Percentiles rank a stretch among this genome's conserved stretches.
phyloP scores from a whole-genome alignment of 35 echinoderm and acorn worm species.

The Lytechinus variegatus region DNA sequence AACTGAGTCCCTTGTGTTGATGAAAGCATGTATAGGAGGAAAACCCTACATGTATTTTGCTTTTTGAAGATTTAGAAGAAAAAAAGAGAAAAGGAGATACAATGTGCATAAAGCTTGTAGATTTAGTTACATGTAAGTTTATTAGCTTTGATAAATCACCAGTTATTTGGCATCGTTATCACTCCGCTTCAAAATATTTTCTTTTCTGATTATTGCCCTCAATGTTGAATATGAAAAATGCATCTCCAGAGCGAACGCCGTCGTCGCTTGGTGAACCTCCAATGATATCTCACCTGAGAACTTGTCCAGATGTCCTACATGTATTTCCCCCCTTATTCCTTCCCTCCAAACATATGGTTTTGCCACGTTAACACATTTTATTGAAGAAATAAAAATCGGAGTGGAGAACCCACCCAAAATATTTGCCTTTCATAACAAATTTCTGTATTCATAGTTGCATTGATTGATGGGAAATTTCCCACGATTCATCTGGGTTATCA shows the following conservation, averaged over 20 bases:
- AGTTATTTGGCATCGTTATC: neutral
- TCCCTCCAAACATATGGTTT: neutral
- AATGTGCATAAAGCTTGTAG: neutral
- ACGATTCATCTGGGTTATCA: neutral
- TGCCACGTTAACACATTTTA: conserved; percentile 3
- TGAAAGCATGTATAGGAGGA: too few species aligned
- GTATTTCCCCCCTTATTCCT: neutral
- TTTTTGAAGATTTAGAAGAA: neutral
- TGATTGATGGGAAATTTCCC: neutral
- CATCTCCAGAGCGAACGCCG: neutral
- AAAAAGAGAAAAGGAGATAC: neutral
- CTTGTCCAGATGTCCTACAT: neutral
- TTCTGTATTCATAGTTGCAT: neutral
- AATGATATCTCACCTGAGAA: neutral
- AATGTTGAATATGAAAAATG: neutral
- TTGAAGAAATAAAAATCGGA: neutral
- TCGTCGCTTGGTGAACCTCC: neutral
- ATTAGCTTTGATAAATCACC: neutral
- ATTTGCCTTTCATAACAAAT: neutral
- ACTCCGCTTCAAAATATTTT: neutral
- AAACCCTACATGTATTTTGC: neutral
- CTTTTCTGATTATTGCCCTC: neutral
- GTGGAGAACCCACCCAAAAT: neutral
- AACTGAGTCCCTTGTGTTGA: too few species aligned
- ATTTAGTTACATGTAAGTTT: too few species aligned